These are phyloP conservation scores for Antigone vipio DNA, from an alignment of 2,113 vertebrate species.

Conservation along the genomic window DNA sequence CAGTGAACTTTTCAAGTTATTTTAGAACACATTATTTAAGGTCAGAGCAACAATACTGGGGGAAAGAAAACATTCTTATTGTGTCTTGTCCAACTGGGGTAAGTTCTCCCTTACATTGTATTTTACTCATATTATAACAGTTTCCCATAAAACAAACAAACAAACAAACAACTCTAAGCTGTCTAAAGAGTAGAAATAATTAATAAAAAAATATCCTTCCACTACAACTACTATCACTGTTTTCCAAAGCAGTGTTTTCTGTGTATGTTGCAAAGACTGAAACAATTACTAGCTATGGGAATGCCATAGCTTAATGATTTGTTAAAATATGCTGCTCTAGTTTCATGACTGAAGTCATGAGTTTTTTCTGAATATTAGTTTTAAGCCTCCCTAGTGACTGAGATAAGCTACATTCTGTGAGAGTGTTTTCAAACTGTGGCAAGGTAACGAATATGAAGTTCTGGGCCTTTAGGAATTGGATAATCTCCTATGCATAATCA, in stretches of 20 bases:
- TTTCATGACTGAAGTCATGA: background rate
- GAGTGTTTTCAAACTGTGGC: background rate
- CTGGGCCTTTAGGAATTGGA: background rate
- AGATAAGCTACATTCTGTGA: background rate
- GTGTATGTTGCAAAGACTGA: background rate
- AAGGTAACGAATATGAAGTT: background rate
- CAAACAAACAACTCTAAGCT: background rate
- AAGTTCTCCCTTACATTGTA: background rate
- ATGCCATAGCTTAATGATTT: background rate
- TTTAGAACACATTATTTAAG: background rate
- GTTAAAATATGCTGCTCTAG: background rate
- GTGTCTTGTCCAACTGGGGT: background rate
- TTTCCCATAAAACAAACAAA: background rate
- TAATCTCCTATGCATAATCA: background rate
- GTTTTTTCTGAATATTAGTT: background rate
- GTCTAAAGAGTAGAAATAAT: background rate
- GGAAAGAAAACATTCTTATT: background rate
- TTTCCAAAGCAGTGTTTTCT: background rate
- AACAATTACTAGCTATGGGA: background rate
- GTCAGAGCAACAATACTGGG: background rate
- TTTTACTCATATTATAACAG: background rate
- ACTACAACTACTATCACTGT: background rate
- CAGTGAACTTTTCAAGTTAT: background rate
- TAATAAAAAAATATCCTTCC: background rate
- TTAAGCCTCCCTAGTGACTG: background rate